Conservation (phyloP, 2,113 vertebrate species). For the Tylochromis polylepis region DNA sequence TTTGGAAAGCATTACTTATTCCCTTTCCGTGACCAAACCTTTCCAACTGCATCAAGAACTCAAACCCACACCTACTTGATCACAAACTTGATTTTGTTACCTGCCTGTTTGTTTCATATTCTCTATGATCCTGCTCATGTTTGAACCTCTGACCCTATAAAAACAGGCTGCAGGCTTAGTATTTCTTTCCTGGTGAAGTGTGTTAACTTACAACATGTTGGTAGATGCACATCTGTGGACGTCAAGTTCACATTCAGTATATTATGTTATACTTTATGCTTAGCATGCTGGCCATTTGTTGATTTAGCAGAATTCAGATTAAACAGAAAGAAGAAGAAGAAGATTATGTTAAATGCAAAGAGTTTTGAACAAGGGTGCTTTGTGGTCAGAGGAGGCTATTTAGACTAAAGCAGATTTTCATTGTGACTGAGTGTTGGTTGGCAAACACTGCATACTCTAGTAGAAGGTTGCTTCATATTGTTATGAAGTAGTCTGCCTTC, state of each 20-base stretch:
- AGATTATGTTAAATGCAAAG: not conserved
- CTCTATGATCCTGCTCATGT: slow-evolving; percentile 2
- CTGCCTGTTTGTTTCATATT: not conserved
- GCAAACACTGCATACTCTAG: not conserved
- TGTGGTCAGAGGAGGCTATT: not conserved
- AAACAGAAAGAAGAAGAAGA: not conserved
- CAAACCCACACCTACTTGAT: slow-evolving; percentile 12
- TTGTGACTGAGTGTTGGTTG: not conserved
- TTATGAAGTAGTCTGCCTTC: not conserved
- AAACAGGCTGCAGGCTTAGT: not conserved
- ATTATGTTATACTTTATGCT: not conserved
- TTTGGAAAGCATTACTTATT: slow-evolving; percentile 6
- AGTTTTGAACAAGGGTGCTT: not conserved
- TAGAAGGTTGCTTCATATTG: not conserved
- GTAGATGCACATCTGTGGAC: not conserved
- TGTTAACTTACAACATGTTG: not conserved
- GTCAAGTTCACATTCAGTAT: not conserved
- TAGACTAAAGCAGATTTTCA: not conserved
- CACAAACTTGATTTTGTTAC: not conserved
- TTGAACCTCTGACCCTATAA: not conserved
- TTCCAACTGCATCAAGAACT: not conserved
- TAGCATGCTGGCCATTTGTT: not conserved
- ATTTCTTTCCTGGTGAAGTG: not conserved
- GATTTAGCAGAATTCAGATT: not conserved
- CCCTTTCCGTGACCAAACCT: slow-evolving; percentile 2